Evolutionary conservation across 2,888 invertebrate species (phyloP).

Genomic region (Polietes domitor): DNA sequence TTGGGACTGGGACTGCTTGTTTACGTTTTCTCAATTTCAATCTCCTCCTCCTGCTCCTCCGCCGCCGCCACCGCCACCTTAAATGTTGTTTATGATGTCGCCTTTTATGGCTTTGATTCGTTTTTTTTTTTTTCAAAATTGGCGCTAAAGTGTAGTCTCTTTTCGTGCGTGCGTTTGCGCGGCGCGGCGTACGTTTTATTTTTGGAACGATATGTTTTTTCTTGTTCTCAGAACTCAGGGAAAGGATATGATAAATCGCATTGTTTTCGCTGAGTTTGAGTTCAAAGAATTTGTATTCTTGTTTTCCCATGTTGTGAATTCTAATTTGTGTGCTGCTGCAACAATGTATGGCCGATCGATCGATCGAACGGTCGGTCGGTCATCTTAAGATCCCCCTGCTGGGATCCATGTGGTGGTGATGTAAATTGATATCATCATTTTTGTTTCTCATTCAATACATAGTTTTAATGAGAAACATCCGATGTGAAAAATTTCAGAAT

Average conservation of each 20-base stretch:
- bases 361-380: no score
- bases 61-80: not conserved
- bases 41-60: not conserved
- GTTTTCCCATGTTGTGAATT: not conserved
- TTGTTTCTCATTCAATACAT: not conserved
- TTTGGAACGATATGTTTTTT: not conserved
- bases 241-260: conserved; percentile 37
- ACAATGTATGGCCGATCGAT: conserved; percentile 7
- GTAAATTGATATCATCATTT: not conserved
- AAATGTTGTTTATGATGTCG: conserved; percentile 14
- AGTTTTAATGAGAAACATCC: no score
- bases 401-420: not conserved
- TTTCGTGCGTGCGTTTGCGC: not conserved
- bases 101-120: not conserved
- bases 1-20: not conserved
- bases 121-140: conserved; percentile 8
- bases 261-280: conserved; percentile 1
- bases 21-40: conserved; percentile 8
- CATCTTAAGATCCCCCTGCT: not conserved
- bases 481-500: no score
- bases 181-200: conserved; percentile 12
- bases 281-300: not conserved
- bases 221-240: conserved; percentile 17
- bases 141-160: conserved; percentile 25
- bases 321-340: not conserved